These are phyloP conservation scores for Agrochola circellaris DNA, from an alignment of 2,888 invertebrate species.

Conservation along the genomic window DNA sequence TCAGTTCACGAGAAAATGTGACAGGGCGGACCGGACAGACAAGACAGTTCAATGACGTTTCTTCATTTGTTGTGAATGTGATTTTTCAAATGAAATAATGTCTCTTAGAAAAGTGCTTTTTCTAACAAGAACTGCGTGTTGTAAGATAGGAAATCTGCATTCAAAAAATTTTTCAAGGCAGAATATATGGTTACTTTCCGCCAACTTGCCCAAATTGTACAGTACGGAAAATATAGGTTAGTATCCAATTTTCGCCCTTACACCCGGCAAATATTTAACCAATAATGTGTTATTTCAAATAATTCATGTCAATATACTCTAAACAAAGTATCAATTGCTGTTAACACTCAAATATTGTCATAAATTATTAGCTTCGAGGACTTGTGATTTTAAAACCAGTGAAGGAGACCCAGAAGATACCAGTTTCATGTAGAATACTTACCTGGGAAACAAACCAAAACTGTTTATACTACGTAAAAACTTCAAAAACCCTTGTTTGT, in stretches of 20 bases:
- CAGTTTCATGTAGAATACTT: neutral
- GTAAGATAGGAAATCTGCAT: conserved; percentile 78
- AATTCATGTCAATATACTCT: neutral
- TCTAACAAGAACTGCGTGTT: conserved; percentile 80
- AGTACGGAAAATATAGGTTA: conserved; percentile 87
- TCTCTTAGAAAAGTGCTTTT: conserved; percentile 85
- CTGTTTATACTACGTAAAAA: neutral
- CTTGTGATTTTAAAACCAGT: neutral
- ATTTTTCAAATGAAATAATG: conserved; percentile 78
- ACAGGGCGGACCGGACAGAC: neutral
- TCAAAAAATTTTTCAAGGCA: conserved; percentile 78
- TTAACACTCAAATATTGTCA: conserved; percentile 1
- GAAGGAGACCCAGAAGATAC: neutral
- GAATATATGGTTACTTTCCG: conserved; percentile 79
- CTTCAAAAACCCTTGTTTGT: neutral
- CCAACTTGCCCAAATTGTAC: conserved; percentile 81
- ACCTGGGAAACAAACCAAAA: neutral
- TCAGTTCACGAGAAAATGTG: conserved; percentile 16
- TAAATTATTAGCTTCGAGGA: neutral
- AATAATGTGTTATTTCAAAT: conserved; percentile 11
- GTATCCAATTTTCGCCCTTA: conserved; percentile 68
- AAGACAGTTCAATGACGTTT: conserved; percentile 64
- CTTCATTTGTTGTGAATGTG: conserved; percentile 77
- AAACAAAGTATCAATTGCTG: neutral
- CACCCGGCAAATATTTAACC: conserved; percentile 40